Conservation (phyloP, 2,888 invertebrate genomes). For the Diaprepes abbreviatus region DNA sequence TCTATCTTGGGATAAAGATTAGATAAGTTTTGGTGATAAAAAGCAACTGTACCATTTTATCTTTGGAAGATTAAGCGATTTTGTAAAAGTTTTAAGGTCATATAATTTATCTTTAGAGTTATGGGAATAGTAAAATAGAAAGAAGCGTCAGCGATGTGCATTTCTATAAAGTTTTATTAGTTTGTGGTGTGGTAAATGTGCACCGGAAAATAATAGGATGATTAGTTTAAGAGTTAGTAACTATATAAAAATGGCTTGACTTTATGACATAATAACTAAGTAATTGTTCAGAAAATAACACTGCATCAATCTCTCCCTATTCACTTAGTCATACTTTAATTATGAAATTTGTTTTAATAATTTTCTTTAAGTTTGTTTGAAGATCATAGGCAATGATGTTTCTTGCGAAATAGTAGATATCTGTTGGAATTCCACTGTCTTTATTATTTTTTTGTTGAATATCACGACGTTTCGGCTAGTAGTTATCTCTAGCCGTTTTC, state of each 20-base stretch:
- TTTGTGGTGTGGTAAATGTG: background rate
- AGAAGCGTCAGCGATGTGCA: slow-evolving; percentile 14
- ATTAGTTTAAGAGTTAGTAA: background rate
- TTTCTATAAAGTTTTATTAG: slow-evolving; percentile 12
- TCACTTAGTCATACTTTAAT: too few species aligned
- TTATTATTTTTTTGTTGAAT: too few species aligned
- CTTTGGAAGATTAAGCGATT: slow-evolving; percentile 7
- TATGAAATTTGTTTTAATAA: too few species aligned
- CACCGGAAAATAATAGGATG: background rate
- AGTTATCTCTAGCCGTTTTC: too few species aligned
- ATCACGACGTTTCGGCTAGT: too few species aligned
- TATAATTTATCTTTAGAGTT: slow-evolving; percentile 15
- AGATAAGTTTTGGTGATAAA: slow-evolving; percentile 16
- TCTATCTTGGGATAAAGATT: slow-evolving; percentile 13
- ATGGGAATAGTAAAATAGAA: slow-evolving; percentile 10
- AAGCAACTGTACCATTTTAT: slow-evolving; percentile 18
- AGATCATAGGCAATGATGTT: too few species aligned
- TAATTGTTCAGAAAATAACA: too few species aligned
- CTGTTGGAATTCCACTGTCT: too few species aligned
- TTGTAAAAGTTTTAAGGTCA: slow-evolving; percentile 8
- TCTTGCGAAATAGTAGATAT: too few species aligned
- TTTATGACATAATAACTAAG: too few species aligned
- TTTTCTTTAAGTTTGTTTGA: too few species aligned
- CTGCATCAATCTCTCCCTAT: too few species aligned
- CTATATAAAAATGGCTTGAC: background rate